Base-by-base conservation (phyloP, 92 coral and sea anemone species). In the Micromussa lordhowensis region DNA sequence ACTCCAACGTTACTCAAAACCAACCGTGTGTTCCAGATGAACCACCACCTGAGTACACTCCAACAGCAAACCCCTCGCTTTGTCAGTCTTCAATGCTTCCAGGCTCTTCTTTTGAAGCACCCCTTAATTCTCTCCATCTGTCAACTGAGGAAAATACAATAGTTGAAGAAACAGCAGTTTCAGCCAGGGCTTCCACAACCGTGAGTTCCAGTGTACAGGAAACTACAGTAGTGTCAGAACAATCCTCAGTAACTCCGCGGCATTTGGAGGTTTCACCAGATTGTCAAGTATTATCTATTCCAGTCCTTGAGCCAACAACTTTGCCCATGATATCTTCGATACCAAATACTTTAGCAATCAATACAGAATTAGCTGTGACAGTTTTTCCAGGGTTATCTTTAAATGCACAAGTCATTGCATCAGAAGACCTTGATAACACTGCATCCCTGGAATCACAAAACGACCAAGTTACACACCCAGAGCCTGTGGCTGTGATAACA, bases 11-110 rank as follows among this genome's bases (percentile, higher is more conserved):
- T 22, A 13, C 34, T 22, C 68, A 49, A 28, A 77, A 36, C 57
- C 24, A 17, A 53, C 28, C n/a, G 2, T 4, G 19, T 16, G 30
- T 73, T 14, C 82, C 73, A 31, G 16, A 32, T 19, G 92, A 82
- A n/a, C 92, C 92, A 16, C 92, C 92, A 18, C 92, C 92, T 12
- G 92, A 44, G 9, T 89, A 89, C 78, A 75, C 79, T 1, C 82
- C 88, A 77, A 40, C 82, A 86, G 75, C 29, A 26, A 12, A 57
- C 18, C 26, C 63, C 53, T 26, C 54, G 55, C 32, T 53, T 74
- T 10, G 49, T 32, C 71, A 31, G 87, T n/a, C 44, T 71, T 15
- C 88, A n/a, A 44, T 53, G 18, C 89, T 77, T 49, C 89, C 83
- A 7, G 83, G 77, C 8, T 57, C 82, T 17, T 40, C 81, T 49